Evolutionary conservation across 2,888 invertebrate genomes (phyloP), one percentile per base, ranked within the genome.

Genomic region (Acrobasis suavella): DNA sequence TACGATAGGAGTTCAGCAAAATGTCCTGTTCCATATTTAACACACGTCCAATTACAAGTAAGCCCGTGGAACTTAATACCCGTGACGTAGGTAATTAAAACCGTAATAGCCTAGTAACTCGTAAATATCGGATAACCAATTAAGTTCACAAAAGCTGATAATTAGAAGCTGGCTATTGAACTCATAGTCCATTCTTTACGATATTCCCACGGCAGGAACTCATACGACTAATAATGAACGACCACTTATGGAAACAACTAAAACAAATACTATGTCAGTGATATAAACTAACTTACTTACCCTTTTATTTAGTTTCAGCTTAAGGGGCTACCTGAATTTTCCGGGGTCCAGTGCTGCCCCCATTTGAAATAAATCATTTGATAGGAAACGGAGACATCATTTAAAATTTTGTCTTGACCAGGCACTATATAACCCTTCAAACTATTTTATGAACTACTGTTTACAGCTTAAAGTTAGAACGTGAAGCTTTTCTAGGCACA

Each of bases 101-200:
- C 50, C 15, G 46, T 62, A 52, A 38, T 32, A 14, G n/a, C 17
- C 16, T 39, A 32, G 49, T 69, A 62, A 50, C 46, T 56, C 66
- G 69, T 72, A 72, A 76, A 75, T 75, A 79, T 76, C 72, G 71
- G 67, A 77, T 81, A 75, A 81, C 75, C 76, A 80, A 81, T 82
- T 80, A 77, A 72, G 72, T 71, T 69, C 75, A 76, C 74, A 76
- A 72, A 74, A 75, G 72, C 72, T 69, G 70, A 71, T 77, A 77
- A 82, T 81, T 78, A 82, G 74, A 71, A 68, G 71, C 63, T 75
- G 71, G 67, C 70, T 75, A 76, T 72, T 78, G 73, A 78, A 76
- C 73, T 73, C 69, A 73, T 72, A 70, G 74, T 73, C 76, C 71
- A 74, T 76, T 78, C 73, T 68, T 74, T 71, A 55, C 17, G 42